A percentile compares a stretch with the other conserved stretches of the same genome.
phyloP scores from a whole-genome alignment of 2,888 invertebrate genomes.

The Chrysotoxum bicinctum region DNA sequence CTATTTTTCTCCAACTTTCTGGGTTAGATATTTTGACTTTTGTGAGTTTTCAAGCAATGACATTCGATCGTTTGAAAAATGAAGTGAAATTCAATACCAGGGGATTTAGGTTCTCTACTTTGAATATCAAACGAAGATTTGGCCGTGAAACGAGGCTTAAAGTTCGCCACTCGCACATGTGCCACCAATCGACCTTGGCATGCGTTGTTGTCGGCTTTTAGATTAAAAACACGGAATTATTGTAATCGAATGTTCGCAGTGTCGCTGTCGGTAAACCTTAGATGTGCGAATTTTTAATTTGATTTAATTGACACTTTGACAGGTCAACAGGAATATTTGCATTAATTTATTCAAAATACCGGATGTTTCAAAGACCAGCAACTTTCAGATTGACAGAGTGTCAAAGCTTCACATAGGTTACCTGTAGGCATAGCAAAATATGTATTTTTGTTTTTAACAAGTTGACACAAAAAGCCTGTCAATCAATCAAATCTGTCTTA shows the following conservation, averaged over 20 bases:
- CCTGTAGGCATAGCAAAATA: background rate
- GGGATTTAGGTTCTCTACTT: conserved; percentile 21
- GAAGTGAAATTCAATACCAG: conserved; percentile 30
- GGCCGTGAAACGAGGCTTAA: conserved; percentile 34
- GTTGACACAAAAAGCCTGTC: background rate
- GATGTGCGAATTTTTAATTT: conserved; percentile 41
- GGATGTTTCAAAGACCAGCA: background rate
- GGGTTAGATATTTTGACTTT: conserved; percentile 42
- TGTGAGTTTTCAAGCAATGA: conserved; percentile 51
- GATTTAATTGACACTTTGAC: conserved; percentile 43
- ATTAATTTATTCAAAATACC: conserved; percentile 22
- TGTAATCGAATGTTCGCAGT: background rate
- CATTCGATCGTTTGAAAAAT: conserved; percentile 38
- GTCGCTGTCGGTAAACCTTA: background rate
- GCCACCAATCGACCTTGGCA: conserved; percentile 34
- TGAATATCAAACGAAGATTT: conserved; percentile 18
- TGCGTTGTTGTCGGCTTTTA: background rate
- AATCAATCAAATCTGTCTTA: conserved; percentile 3
- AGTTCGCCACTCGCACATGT: conserved; percentile 17
- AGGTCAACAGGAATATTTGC: conserved; percentile 21
- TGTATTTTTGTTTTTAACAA: background rate
- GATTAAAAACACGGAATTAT: conserved; percentile 15
- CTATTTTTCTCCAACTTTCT: conserved; percentile 18
- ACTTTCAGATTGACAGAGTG: background rate
- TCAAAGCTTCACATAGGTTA: background rate